Evolutionary conservation across 2,113 vertebrate genomes (phyloP).

Genomic region (Micronycteris hirsuta): DNA sequence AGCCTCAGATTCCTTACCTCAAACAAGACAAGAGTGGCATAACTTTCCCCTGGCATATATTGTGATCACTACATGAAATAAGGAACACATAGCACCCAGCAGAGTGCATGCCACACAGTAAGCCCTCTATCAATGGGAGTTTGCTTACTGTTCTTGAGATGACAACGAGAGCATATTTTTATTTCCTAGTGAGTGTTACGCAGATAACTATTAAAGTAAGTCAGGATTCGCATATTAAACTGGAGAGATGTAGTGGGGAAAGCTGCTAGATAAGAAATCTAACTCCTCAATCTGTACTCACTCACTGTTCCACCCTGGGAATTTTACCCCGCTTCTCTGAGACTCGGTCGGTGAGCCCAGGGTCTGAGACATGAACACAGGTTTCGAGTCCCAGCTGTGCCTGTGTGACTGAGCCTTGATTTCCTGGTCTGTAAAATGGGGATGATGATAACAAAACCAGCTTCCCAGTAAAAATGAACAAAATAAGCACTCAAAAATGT

Average conservation of each 20-base stretch:
- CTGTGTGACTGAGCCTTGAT: background rate
- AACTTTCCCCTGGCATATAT: background rate
- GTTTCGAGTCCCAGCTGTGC: background rate
- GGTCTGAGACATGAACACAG: background rate
- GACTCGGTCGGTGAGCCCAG: rapidly evolving
- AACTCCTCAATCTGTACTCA: background rate
- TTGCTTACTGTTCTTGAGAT: background rate
- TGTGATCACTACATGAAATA: background rate
- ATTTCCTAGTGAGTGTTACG: background rate
- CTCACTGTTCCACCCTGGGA: background rate
- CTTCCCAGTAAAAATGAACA: background rate
- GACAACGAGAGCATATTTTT: background rate
- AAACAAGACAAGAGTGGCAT: background rate
- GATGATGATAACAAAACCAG: background rate
- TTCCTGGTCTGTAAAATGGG: background rate
- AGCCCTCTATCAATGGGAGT: background rate
- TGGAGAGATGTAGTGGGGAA: background rate
- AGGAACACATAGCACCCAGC: background rate
- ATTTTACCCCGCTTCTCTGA: background rate
- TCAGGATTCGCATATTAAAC: background rate
- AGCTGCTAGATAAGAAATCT: background rate
- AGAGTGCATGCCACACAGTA: background rate
- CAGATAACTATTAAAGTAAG: background rate
- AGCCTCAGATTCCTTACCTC: background rate
- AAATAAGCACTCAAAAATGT: background rate